These are phyloP conservation scores for Labeo catla DNA, from an alignment of 2,113 vertebrate genomes.

Conservation along the genomic window DNA sequence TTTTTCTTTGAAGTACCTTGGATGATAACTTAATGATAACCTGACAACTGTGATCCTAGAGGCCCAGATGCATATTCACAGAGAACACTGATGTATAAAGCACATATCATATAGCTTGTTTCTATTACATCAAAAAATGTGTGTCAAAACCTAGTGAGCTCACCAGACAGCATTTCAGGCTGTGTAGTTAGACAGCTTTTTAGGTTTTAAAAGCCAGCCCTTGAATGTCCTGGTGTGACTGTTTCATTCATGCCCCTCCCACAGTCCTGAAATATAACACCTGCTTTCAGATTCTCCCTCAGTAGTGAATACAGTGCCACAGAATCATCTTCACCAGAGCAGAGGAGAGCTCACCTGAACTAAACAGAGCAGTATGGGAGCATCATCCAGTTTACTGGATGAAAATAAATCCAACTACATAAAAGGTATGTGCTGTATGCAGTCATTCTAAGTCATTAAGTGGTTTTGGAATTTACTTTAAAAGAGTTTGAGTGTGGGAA, in stretches of 20 bases:
- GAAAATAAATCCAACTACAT: constrained; percentile 83
- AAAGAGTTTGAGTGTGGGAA: background rate
- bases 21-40: background rate
- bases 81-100: background rate
- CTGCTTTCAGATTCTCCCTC: background rate
- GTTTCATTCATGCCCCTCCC: constrained; percentile 27
- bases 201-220: background rate
- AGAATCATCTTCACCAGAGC: constrained; percentile 49
- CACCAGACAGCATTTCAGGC: background rate
- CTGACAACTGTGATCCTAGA: background rate
- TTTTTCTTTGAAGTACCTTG: background rate
- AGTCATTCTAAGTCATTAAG: background rate
- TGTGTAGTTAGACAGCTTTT: background rate
- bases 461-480: constrained; percentile 2
- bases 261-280: constrained; percentile 25
- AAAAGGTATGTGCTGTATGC: constrained; percentile 75
- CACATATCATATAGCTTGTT: background rate
- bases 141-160: background rate
- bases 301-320: constrained; percentile 57
- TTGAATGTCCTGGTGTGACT: background rate
- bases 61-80: background rate
- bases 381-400: constrained; percentile 84
- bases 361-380: constrained; percentile 78
- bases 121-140: background rate
- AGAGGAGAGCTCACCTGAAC: constrained; percentile 42